Percentiles rank a stretch among this genome's conserved stretches.
phyloP scores from a whole-genome alignment of 2,113 vertebrate species.

The Enhydra lutris region DNA sequence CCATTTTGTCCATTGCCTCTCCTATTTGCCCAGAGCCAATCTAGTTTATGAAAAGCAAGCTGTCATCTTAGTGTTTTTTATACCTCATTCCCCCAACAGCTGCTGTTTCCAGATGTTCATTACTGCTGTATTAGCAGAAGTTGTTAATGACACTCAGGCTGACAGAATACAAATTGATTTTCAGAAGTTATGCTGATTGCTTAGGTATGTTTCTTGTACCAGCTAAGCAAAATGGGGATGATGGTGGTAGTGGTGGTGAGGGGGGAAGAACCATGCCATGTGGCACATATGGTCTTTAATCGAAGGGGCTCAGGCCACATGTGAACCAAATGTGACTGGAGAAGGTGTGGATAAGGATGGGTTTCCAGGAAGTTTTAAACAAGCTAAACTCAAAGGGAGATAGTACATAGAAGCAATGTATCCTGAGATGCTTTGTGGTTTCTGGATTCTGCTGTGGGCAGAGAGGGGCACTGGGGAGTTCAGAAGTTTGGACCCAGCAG shows the following conservation, averaged over 20 bases:
- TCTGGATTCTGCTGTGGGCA: background rate
- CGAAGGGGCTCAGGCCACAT: background rate
- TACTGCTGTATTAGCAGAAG: constrained; percentile 1
- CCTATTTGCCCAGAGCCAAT: background rate
- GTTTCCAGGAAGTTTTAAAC: background rate
- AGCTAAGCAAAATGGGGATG: background rate
- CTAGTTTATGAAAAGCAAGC: constrained; percentile 33
- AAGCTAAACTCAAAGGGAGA: background rate
- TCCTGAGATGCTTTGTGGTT: background rate
- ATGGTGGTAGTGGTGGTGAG: background rate
- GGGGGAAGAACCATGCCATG: background rate
- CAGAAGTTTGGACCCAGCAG: background rate
- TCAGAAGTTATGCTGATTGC: constrained; percentile 36
- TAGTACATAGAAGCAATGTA: rapidly evolving
- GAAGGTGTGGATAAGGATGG: background rate
- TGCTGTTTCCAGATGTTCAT: constrained; percentile 56
- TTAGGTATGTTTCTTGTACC: background rate
- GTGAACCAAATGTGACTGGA: background rate
- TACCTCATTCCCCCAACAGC: background rate
- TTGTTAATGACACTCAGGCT: constrained; percentile 6
- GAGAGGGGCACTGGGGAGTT: background rate
- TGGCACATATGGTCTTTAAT: background rate
- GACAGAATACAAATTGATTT: constrained; percentile 50
- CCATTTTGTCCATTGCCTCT: background rate
- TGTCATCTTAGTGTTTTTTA: background rate